Base-by-base conservation (phyloP, 2,888 invertebrate genomes). In the Drosophila setosimentum region DNA sequence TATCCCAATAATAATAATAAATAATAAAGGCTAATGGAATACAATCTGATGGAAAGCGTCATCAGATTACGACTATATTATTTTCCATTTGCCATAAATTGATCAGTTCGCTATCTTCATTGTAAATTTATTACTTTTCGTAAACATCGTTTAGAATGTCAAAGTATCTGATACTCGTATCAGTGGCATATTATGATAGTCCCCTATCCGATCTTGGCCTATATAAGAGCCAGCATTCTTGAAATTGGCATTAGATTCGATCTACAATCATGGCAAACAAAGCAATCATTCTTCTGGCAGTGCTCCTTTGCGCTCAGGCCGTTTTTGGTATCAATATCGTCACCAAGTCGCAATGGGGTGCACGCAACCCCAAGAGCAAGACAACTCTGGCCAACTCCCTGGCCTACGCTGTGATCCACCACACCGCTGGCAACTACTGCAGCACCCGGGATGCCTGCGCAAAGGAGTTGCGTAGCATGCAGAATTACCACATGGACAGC, bases 401-500 rank as follows among this genome's bases (percentile, higher is more conserved):
- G 48, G 48, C 55, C 65, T 90, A 83, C 35, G 82, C 76, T 7
- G 76, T 90, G 7, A 73, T 91, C 29, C 90, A 91, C 58, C 91
- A 91, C 63, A 85, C 91, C 11, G 83, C 81, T 2, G 83, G 81
- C 32, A 75, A 75, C 65, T 89, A 83, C 64, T 88, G 87, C 74
- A 78, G 42, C 57, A 89, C 81, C 30, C 53, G 66, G 35, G 68
- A 66, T 32, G 78, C 74, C 33, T 91, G 92, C 63, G 68, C 61
- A 21, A 66, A 76, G 21, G 73, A 74, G 35, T 87, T 91, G 77
- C 79, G 79, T 32, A 83, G 70, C 55, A 91, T 92, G 62, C 91
- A 91, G 74, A 40, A 55, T 42, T 90, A 83, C 68, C 91, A 91
- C 72, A 91, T 91, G 87, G 75, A 86, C 42, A 51, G 69, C 6